Evolutionary conservation across 1,140 invertebrate species (phyloP).

Genomic region (Halictus rubicundus): DNA sequence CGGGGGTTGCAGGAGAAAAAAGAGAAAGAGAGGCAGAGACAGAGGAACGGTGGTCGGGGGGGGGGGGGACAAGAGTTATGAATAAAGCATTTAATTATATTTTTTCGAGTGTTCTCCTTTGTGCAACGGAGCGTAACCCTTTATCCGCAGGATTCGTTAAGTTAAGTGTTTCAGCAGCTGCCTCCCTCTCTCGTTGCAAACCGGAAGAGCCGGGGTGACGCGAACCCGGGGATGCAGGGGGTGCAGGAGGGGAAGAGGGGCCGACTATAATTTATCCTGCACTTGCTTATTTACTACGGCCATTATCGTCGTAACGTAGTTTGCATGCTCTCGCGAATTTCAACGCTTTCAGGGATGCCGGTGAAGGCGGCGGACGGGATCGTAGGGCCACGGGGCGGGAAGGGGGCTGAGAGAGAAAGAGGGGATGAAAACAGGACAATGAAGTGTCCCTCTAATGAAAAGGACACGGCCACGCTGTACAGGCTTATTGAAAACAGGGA

Average conservation of each 20-base stretch:
- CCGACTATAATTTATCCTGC: slow-evolving; percentile 39
- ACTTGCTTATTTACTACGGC: slow-evolving; percentile 47
- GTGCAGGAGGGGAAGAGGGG: not conserved
- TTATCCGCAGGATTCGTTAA: slow-evolving; percentile 52
- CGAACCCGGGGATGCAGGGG: too few relatives aligned
- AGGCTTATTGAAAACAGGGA: not conserved
- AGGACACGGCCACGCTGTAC: not conserved
- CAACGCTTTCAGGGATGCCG: not conserved
- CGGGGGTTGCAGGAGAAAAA: not conserved
- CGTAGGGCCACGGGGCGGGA: not conserved
- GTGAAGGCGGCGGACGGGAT: not conserved
- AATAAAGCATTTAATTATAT: slow-evolving; percentile 55
- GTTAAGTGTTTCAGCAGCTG: slow-evolving; percentile 45
- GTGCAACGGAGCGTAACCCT: slow-evolving; percentile 39
- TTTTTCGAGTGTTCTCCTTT: slow-evolving; percentile 52
- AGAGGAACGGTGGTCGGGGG: not conserved
- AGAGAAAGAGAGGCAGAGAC: too few relatives aligned
- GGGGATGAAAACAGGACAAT: not conserved
- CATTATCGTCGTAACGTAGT: slow-evolving; percentile 44
- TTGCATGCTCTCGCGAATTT: slow-evolving; percentile 32
- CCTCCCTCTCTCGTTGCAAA: not conserved
- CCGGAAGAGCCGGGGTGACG: too few relatives aligned
- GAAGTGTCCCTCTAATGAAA: not conserved
- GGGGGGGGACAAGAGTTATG: slow-evolving; percentile 14
- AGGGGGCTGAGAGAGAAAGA: too few relatives aligned